Base-by-base conservation (phyloP, 2,113 vertebrate genomes). In the cat (Felis catus) region DNA sequence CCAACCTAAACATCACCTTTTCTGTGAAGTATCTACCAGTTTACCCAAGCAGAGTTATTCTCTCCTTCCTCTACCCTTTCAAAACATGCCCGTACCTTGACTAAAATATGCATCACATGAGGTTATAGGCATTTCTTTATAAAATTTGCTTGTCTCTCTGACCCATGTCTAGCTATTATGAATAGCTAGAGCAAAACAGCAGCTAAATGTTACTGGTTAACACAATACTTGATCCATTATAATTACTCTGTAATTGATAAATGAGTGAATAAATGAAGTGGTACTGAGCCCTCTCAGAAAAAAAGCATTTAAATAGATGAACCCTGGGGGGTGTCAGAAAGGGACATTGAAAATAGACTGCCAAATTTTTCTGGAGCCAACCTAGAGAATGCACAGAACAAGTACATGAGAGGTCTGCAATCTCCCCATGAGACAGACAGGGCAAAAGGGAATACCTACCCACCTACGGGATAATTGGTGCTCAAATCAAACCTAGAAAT, bases 401-500 rank as follows among this genome's bases (percentile, higher is more conserved):
- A 92, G 51, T 55, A 33, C 21, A 0, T 2, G 9, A 79, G 58
- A 82, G 63, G 27, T 51, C 61, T 74, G 18, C 53, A 10, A 5
- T 95, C 66, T 93, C 76, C 78, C 53, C 36, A 55, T 0, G 23
- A 94, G 23, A 63, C 14, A 5, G 90, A 94, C 31, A 31, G 76
- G 73, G 83, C 5, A 51, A 73, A 73, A 95, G 94, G 95, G 39
- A 93, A 96, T 21, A 21, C 4, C 25, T 13, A 4, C 41, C 31
- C 27, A 91, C 85, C 79, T 31, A 84, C 33, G 31, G 80, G 21
- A 53, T 39, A 97, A 86, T 83, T 87, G 48, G n/a, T 66, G 80
- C 80, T 88, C 95, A 91, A 41, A 98, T 93, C 91, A 91, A 97
- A 55, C 21, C 65, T 16, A 36, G 76, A 81, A 89, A 39, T 66